Percentiles rank a stretch among this genome's conserved stretches.
Evolutionary conservation across 2,113 vertebrate species (phyloP).

Genomic region (Labrus mixtus): DNA sequence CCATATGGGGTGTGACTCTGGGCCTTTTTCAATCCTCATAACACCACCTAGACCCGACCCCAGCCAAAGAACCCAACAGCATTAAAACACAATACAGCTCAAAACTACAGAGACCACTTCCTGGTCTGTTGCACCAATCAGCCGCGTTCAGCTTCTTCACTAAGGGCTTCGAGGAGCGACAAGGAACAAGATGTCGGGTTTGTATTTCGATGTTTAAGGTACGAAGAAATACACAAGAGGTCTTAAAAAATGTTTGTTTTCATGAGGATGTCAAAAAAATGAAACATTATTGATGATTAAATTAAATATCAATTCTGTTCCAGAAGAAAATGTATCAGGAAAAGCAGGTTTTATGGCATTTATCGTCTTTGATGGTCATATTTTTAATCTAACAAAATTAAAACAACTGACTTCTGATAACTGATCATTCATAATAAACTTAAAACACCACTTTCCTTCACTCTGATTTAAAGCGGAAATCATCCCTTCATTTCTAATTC

Average conservation of each 20-base stretch:
- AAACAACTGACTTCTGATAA: neutral
- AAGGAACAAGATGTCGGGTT: constrained; percentile 52
- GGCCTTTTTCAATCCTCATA: constrained; percentile 54
- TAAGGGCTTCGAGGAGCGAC: constrained; percentile 53
- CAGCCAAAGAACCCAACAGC: constrained; percentile 59
- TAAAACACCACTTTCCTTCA: neutral
- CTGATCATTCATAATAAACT: neutral
- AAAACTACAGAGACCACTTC: constrained; percentile 71
- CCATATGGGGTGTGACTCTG: constrained; percentile 72
- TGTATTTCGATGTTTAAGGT: too few species aligned
- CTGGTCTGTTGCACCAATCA: constrained; percentile 77
- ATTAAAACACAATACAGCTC: constrained; percentile 66
- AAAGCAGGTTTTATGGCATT: too few species aligned
- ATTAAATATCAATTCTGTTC: neutral
- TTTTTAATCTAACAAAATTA: neutral
- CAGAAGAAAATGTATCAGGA: too few species aligned
- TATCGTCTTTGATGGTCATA: too few species aligned
- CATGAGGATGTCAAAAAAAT: too few species aligned
- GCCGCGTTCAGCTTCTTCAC: constrained; percentile 25
- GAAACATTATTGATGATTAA: neutral
- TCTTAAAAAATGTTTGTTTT: neutral
- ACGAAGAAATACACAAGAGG: neutral
- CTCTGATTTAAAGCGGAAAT: constrained; percentile 5
- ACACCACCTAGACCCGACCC: constrained; percentile 46
- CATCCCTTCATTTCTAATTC: constrained; percentile 25